Percentiles rank a stretch among this genome's conserved stretches.
These are phyloP conservation scores for Micrastur ruficollis DNA, from an alignment of 2,797 vertebrate genomes.

Conservation along the genomic window DNA sequence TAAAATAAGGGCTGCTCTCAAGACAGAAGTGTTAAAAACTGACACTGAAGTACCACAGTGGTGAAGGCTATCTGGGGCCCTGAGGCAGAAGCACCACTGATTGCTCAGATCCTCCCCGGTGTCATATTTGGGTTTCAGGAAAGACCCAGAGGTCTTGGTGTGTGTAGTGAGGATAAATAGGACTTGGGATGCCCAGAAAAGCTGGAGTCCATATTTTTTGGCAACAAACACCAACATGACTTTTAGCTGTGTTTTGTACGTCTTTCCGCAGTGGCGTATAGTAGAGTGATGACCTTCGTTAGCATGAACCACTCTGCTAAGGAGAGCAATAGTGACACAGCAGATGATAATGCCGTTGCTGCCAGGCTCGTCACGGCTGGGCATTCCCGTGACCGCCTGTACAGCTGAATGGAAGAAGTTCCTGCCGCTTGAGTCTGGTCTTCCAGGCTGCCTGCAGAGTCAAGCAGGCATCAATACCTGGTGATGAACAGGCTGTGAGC, in stretches of 20 bases:
- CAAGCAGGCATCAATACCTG: not conserved
- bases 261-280: not conserved
- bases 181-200: not conserved
- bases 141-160: not conserved
- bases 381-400: not conserved
- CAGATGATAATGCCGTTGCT: not conserved
- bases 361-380: not conserved
- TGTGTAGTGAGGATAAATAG: not conserved
- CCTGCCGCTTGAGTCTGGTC: not conserved
- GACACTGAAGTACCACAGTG: not conserved
- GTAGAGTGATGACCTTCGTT: not conserved
- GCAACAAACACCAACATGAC: not conserved
- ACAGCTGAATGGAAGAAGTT: not conserved
- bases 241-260: not conserved
- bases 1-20: not conserved
- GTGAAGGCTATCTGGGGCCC: not conserved
- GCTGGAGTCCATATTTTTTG: not conserved
- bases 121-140: not conserved
- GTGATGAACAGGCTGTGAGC: not conserved
- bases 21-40: not conserved
- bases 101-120: not conserved
- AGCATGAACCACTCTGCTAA: not conserved
- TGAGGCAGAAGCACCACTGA: not conserved
- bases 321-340: not conserved
- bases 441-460: not conserved